Base-by-base conservation (phyloP, 1,140 invertebrate species). In the Drosophila pectinifera region DNA sequence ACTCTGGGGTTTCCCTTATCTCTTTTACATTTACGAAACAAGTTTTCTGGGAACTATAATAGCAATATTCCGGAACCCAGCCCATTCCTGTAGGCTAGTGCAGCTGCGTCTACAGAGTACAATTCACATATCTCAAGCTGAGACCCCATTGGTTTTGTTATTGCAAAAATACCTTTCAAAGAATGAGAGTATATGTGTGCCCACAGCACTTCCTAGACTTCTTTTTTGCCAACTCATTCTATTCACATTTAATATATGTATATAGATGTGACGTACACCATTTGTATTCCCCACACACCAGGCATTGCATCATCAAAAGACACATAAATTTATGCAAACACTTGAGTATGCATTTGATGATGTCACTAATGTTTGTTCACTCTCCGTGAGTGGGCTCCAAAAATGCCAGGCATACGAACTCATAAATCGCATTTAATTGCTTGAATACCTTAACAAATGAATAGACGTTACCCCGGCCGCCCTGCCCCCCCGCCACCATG, bases 361-460 rank as follows among this genome's bases (percentile, higher is more conserved):
- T 72, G 68, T 72, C 68, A 72, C 68, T 70, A 72, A 72, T 72
- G 64, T 48, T 57, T 48, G 46, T 24, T 67, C 61, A 8, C 5
- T 18, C 28, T 43, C 26, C 22, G 39, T 22, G 34, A 8, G 16
- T 11, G 20, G n/a, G 14, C 18, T 7, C 26, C 64, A 18, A 61
- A 73, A 73, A 39, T 54, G 48, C 8, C 10, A 10, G 18, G 48
- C 38, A 43, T 53, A 53, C 31, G 39, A 36, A 49, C 70, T 54
- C 64, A 72, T 72, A 72, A 72, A 72, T 72, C 68, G 49, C 73
- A 77, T 77, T 77, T 61, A 77, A 77, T 77, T 77, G 74, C 73
- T 58, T 62, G 55, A 68, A 77, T 77, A 61, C 74, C 73, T 76
- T 78, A 57, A 59, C 64, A 69, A 77, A 76, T 76, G 72, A 76